A percentile compares a stretch with the other conserved stretches of the same genome.
phyloP scores from a whole-genome alignment of 2,113 vertebrate species.

The Crotophaga sulcirostris region DNA sequence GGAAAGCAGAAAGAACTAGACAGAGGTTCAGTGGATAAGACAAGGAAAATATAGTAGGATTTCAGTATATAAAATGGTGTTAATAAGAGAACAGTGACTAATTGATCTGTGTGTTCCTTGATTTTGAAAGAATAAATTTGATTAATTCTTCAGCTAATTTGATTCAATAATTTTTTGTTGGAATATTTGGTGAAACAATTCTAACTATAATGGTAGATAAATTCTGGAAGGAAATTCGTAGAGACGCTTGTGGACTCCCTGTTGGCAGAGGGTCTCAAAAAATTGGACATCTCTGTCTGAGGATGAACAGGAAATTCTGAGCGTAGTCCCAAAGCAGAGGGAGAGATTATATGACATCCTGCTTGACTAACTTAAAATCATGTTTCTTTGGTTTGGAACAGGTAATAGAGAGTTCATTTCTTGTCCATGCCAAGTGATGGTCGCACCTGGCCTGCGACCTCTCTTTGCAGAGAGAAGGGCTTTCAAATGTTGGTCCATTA shows the following conservation, averaged over 20 bases:
- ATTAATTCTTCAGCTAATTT: background rate
- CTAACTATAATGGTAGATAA: background rate
- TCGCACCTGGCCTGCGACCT: fast-evolving
- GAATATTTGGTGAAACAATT: background rate
- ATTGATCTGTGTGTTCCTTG: background rate
- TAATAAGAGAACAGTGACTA: background rate
- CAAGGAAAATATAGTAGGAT: background rate
- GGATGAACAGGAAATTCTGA: background rate
- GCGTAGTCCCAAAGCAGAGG: background rate
- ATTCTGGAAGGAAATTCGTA: background rate
- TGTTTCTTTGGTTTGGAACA: background rate
- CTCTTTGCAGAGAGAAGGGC: background rate
- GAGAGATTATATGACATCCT: background rate
- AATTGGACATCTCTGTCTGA: background rate
- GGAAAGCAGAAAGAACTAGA: background rate
- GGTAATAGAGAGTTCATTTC: background rate
- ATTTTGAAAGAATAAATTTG: background rate
- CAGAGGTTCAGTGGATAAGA: background rate
- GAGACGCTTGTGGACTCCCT: background rate
- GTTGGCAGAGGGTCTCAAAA: background rate
- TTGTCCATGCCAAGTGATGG: background rate
- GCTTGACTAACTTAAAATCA: background rate
- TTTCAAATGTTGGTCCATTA: background rate
- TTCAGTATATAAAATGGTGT: background rate
- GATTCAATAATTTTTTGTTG: background rate